Conservation (phyloP, 2,797 vertebrate species). For the Lemur catta region DNA sequence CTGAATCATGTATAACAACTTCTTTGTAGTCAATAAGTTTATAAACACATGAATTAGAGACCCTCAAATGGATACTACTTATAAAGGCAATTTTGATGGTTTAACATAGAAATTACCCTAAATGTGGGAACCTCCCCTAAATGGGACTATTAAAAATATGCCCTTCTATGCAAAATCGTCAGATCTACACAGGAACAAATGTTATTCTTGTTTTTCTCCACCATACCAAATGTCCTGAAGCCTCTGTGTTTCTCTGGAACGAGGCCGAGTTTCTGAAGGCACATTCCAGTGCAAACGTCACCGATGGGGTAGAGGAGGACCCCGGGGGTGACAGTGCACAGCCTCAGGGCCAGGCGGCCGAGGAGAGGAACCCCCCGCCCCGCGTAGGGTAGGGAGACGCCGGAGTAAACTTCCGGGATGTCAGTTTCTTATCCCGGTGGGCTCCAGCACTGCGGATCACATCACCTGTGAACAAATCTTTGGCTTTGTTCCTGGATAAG, state of each 20-base stretch:
- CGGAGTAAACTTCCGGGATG: slow-evolving; percentile 94
- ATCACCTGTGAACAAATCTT: slow-evolving; percentile 95
- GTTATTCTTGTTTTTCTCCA: slow-evolving; percentile 94
- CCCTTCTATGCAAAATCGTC: slow-evolving; percentile 83
- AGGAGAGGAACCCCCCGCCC: slow-evolving; percentile 97
- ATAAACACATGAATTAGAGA: slow-evolving; percentile 38
- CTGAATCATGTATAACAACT: not conserved
- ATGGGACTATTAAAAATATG: slow-evolving; percentile 51
- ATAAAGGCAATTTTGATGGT: slow-evolving; percentile 65
- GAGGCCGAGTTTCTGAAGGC: slow-evolving; percentile 94
- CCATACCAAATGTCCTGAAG: slow-evolving; percentile 96
- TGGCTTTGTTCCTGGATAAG: slow-evolving; percentile 90
- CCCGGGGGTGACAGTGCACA: slow-evolving; percentile 86
- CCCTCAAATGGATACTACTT: slow-evolving; percentile 16
- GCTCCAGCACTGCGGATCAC: slow-evolving; percentile 97
- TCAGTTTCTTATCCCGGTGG: slow-evolving; percentile 94
- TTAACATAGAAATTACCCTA: slow-evolving; percentile 63
- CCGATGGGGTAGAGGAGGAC: slow-evolving; percentile 96
- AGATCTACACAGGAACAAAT: slow-evolving; percentile 94
- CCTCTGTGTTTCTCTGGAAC: slow-evolving; percentile 96
- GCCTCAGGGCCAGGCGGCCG: slow-evolving; percentile 88
- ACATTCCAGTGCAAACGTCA: slow-evolving; percentile 98
- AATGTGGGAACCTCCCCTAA: slow-evolving; percentile 8
- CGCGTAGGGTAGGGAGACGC: slow-evolving; percentile 94
- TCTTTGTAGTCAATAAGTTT: not conserved